A percentile compares a stretch with the other conserved stretches of the same genome.
These are phyloP conservation scores for Grallaria varia DNA, from an alignment of 2,113 vertebrate species.

Conservation along the genomic window DNA sequence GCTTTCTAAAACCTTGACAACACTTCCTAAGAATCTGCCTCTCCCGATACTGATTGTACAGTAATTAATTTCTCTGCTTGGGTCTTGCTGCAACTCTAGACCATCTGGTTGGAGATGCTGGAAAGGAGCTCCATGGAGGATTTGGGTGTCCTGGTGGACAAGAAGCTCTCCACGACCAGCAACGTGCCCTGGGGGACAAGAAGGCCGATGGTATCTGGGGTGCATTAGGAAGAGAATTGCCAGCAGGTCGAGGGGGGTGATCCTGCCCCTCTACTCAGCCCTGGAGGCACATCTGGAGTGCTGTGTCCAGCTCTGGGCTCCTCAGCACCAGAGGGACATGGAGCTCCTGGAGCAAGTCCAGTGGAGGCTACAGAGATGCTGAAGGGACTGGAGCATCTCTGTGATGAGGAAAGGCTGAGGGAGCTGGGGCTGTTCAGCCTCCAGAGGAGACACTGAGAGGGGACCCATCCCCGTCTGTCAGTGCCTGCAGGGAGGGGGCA, in stretches of 20 bases:
- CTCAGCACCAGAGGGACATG: not conserved
- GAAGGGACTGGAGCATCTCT: not conserved
- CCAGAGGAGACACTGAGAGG: not conserved
- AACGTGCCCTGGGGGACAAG: not conserved
- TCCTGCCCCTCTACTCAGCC: not conserved
- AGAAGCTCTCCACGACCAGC: not conserved
- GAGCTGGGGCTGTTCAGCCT: not conserved
- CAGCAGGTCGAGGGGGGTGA: not conserved
- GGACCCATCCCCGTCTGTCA: not conserved
- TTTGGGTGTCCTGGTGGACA: not conserved
- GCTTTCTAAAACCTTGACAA: not conserved
- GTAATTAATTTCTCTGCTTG: not conserved
- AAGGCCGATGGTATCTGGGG: not conserved
- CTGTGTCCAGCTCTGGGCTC: not conserved
- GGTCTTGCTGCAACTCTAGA: not conserved
- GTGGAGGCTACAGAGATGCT: not conserved
- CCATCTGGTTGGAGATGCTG: not conserved
- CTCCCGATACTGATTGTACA: not conserved
- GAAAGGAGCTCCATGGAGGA: not conserved
- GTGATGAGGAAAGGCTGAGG: not conserved
- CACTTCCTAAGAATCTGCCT: not conserved
- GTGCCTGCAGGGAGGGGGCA: not conserved
- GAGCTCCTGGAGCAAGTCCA: not conserved
- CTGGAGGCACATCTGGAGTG: not conserved
- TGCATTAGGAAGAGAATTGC: not conserved